Evolutionary conservation across 2,888 invertebrate species (phyloP).

Genomic region (Dryadula phaetusa): DNA sequence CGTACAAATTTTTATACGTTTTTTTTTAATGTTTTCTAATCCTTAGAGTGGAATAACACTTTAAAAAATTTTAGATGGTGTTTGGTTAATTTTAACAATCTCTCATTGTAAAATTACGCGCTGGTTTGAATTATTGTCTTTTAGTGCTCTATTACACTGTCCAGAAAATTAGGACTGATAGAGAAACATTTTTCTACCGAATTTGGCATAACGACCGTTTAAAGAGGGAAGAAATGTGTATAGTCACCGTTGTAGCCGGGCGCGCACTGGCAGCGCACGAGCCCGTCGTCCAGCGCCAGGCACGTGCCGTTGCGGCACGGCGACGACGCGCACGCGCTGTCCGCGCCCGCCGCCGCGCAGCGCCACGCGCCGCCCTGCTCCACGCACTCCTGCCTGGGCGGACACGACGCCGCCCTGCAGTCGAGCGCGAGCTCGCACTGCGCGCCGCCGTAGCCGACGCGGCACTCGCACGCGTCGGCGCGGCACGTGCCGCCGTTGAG

Average conservation of each 20-base stretch:
- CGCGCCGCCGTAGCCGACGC: constrained; percentile 86
- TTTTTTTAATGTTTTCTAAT: no score
- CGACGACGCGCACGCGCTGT: constrained; percentile 86
- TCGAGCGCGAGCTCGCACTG: constrained; percentile 87
- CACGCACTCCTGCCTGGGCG: constrained; percentile 78
- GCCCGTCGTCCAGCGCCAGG: constrained; percentile 85
- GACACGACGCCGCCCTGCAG: constrained; percentile 83
- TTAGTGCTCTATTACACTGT: no score
- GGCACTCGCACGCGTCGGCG: constrained; percentile 81
- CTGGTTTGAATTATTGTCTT: no score
- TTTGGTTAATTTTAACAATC: no score
- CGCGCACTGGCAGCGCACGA: constrained; percentile 89
- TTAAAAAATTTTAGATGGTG: no score
- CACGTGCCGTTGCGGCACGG: constrained; percentile 92
- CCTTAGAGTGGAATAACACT: no score
- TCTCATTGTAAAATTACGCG: no score
- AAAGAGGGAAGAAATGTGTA: no score
- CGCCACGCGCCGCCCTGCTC: constrained; percentile 77
- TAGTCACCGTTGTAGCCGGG: constrained; percentile 66
- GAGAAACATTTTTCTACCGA: no score
- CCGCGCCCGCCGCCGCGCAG: constrained; percentile 85
- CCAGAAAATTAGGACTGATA: no score
- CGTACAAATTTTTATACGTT: no score
- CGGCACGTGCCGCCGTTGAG: constrained; percentile 82
- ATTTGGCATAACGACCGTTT: no score